Conservation (phyloP, 1,140 invertebrate species). For the Aphelenchoides avenae region DNA sequence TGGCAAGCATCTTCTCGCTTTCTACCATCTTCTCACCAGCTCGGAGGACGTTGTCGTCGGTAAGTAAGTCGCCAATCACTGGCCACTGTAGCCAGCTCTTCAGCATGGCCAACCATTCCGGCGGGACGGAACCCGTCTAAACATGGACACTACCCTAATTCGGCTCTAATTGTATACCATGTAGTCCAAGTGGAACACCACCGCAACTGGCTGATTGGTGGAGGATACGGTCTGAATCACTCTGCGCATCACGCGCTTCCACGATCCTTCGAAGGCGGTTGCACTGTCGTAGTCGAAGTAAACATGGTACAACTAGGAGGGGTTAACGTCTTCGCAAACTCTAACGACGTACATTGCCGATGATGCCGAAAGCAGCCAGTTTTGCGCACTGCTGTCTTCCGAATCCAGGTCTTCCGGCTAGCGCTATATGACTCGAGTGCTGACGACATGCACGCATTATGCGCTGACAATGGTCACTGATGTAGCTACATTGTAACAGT, state of each 20-base stretch:
- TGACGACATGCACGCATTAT: constrained; percentile 32
- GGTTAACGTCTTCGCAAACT: not conserved
- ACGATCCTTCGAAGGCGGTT: constrained; percentile 27
- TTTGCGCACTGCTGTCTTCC: constrained; percentile 35
- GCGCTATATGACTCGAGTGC: constrained; percentile 27
- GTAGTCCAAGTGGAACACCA: constrained; percentile 33
- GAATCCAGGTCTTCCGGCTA: constrained; percentile 20
- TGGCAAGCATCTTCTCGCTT: constrained; percentile 32
- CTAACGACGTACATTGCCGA: constrained; percentile 21
- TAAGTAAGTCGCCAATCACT: constrained; percentile 18
- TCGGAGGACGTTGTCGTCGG: constrained; percentile 22
- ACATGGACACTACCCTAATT: not conserved
- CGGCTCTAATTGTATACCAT: constrained; percentile 1
- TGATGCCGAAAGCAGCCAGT: constrained; percentile 29
- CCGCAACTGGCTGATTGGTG: constrained; percentile 26
- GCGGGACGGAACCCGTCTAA: constrained; percentile 18
- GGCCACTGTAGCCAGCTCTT: constrained; percentile 36
- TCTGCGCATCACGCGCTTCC: constrained; percentile 24
- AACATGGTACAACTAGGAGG: constrained; percentile 28
- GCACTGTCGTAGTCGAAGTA: constrained; percentile 21
- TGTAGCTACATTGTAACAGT: constrained; percentile 19
- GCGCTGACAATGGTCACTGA: constrained; percentile 24
- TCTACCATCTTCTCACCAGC: constrained; percentile 27
- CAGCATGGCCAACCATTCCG: constrained; percentile 33
- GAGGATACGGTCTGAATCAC: constrained; percentile 20